phyloP scores from a whole-genome alignment of 2,888 invertebrate genomes.

The Andrena minutula region DNA sequence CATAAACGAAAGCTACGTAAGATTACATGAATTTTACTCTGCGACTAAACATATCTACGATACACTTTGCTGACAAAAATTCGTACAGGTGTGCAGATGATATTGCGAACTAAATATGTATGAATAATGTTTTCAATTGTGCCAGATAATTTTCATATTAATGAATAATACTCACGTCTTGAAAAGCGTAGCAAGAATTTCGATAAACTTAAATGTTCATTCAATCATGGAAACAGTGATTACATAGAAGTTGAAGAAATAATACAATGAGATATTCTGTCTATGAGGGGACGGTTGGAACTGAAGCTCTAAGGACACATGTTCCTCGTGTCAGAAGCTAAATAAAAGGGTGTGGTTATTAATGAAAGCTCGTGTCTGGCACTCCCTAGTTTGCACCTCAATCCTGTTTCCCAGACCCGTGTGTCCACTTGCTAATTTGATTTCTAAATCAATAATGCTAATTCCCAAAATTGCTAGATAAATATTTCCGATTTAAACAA shows the following conservation, averaged over 20 bases:
- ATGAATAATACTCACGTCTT: constrained; percentile 38
- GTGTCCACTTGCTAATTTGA: constrained; percentile 27
- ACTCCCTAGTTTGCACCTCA: constrained; percentile 75
- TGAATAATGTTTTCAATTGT: not conserved
- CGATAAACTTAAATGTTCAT: constrained; percentile 17
- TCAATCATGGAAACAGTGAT: constrained; percentile 11
- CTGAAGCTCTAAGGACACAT: constrained; percentile 47
- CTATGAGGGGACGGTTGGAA: constrained; percentile 33
- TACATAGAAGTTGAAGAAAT: constrained; percentile 9
- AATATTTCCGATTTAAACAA: constrained; percentile 23
- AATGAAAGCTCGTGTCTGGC: constrained; percentile 73
- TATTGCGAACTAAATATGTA: constrained; percentile 7
- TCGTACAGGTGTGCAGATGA: too few species aligned
- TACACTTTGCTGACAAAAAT: constrained; percentile 14
- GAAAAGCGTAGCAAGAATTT: constrained; percentile 8
- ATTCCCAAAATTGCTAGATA: constrained; percentile 7
- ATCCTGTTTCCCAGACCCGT: constrained; percentile 29
- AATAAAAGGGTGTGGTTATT: constrained; percentile 76
- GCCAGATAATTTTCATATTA: constrained; percentile 2
- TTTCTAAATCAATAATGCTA: constrained; percentile 60
- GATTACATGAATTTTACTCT: constrained; percentile 5
- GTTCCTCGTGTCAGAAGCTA: constrained; percentile 36
- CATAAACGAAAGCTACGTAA: not conserved
- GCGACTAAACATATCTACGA: not conserved
- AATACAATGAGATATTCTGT: constrained; percentile 16